Evolutionary conservation across 2,113 vertebrate genomes (phyloP).

Genomic region (Recurvirostra avosetta): DNA sequence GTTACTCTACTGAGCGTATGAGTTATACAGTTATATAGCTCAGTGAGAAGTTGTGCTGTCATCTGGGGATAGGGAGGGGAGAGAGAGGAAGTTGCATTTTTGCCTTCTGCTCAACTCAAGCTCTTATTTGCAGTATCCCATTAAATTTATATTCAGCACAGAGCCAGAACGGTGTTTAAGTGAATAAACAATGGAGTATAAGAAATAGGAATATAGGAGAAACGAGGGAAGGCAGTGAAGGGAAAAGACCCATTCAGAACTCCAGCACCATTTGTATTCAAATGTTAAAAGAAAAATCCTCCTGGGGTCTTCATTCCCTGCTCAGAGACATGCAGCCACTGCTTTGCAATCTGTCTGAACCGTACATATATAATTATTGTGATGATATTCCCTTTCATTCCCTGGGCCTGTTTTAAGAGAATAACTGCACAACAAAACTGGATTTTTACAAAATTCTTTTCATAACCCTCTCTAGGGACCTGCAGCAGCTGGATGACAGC

Average conservation of each 20-base stretch:
- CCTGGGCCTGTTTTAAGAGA: neutral
- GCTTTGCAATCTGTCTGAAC: neutral
- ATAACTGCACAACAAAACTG: neutral
- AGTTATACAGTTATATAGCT: neutral
- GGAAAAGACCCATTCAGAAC: neutral
- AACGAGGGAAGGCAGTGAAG: neutral
- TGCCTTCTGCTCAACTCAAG: neutral
- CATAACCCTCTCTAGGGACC: slow-evolving; percentile 78
- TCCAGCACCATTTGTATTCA: neutral
- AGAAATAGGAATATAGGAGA: neutral
- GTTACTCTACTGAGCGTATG: neutral
- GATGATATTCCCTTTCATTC: neutral
- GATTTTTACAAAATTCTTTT: neutral
- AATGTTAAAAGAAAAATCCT: neutral
- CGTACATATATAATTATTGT: neutral
- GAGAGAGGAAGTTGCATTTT: neutral
- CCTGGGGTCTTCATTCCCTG: neutral
- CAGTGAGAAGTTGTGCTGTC: neutral
- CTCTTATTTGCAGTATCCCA: neutral
- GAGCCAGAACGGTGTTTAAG: neutral
- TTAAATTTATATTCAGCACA: neutral
- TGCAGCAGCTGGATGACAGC: slow-evolving; percentile 95
- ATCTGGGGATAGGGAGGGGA: neutral
- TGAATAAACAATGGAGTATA: neutral
- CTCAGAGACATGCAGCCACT: neutral